Evolutionary conservation across 2,888 invertebrate species (phyloP).

Genomic region (Ormyrus nitidulus): DNA sequence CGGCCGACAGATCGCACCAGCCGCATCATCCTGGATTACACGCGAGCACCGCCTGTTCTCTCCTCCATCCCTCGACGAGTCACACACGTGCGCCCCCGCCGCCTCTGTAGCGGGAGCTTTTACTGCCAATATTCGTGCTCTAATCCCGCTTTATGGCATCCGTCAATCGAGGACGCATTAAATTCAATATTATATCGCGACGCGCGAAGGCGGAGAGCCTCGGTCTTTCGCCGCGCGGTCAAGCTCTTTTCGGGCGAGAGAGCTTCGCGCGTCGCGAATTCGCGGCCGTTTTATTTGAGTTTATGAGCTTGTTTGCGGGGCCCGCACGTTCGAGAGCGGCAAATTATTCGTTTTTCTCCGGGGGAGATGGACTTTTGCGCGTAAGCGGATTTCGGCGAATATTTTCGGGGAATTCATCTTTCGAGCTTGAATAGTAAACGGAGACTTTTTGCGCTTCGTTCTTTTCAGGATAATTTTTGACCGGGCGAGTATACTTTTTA

Average conservation of each 20-base stretch:
- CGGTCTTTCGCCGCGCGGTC: neutral
- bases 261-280: neutral
- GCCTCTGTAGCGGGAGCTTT: slow-evolving; percentile 47
- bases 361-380: neutral
- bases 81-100: neutral
- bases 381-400: no score
- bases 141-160: slow-evolving; percentile 54
- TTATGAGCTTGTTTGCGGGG: slow-evolving; percentile 41
- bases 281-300: slow-evolving; percentile 41
- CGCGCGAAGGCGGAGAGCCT: slow-evolving; percentile 1
- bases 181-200: slow-evolving; percentile 53
- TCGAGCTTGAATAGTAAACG: no score
- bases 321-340: slow-evolving; percentile 8
- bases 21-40: slow-evolving; percentile 57
- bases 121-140: slow-evolving; percentile 60
- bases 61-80: neutral
- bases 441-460: no score
- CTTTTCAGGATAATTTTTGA: no score
- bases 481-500: no score
- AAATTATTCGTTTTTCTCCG: slow-evolving; percentile 11
- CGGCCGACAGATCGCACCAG: slow-evolving; percentile 65
- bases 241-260: neutral
- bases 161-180: slow-evolving; percentile 51
- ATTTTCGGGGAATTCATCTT: no score
- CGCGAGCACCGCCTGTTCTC: slow-evolving; percentile 58